Conservation (phyloP, 2,888 invertebrate genomes). For the Tholera decimalis region DNA sequence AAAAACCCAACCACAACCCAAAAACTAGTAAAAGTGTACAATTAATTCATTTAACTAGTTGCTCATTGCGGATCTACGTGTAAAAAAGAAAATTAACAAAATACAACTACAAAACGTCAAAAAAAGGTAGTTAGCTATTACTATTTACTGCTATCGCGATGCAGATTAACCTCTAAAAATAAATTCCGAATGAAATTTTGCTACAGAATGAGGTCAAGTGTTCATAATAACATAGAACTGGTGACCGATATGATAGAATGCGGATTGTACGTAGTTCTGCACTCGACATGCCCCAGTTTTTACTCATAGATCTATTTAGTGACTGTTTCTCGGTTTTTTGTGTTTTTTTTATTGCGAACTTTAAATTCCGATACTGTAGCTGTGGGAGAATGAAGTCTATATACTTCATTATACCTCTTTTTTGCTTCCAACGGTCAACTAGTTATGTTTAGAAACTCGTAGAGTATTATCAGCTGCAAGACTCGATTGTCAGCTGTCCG, state of each 20-base stretch:
- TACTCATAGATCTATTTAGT: conserved; percentile 40
- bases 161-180: conserved; percentile 52
- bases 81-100: conserved; percentile 9
- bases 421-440: conserved; percentile 14
- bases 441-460: neutral
- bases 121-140: conserved; percentile 22
- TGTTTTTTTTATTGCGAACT: conserved; percentile 22
- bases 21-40: no score
- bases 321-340: conserved; percentile 38
- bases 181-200: conserved; percentile 60
- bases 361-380: conserved; percentile 42
- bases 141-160: conserved; percentile 16
- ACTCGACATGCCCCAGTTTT: conserved; percentile 61
- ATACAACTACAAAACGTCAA: conserved; percentile 12
- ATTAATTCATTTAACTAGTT: neutral
- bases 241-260: conserved; percentile 70
- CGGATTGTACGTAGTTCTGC: conserved; percentile 51
- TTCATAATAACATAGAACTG: conserved; percentile 61
- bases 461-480: neutral
- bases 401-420: conserved; percentile 37
- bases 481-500: neutral
- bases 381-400: conserved; percentile 38
- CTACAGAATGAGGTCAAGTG: conserved; percentile 71
- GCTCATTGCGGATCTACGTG: neutral
- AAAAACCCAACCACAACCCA: no score